Base-by-base conservation (phyloP, 2,888 invertebrate genomes). In the Suillia variegata region DNA sequence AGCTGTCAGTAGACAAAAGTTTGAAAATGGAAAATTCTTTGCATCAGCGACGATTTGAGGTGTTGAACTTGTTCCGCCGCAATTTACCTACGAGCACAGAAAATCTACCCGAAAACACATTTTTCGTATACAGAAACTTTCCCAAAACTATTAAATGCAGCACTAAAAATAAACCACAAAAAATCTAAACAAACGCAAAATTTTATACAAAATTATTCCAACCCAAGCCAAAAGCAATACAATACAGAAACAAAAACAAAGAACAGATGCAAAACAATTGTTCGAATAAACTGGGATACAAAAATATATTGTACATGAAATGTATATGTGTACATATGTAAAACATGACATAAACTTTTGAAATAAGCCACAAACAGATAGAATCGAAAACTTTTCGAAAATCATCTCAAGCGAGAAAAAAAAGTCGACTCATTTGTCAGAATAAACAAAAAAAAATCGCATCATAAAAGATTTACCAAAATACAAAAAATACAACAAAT, bases 401-500 rank as follows among this genome's bases (percentile, higher is more conserved):
- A 13, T 18, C 21, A 34, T 1, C 22, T 15, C 22, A 15, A 33
- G 1, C 17, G 2, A 24, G 2, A 26, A 6, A 53, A 20, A 53
- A 53, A 38, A 62, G 6, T 34, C 63, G 63, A 66, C 63, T 67
- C 66, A 63, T 61, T 65, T 62, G 56, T 58, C 54, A 55, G 54
- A 50, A 61, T 48, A 45, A 54, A 51, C 20, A 18, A 45, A 34
- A 54, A n/a, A 54, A 38, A 54, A 33, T 51, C 21, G 55, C 49
- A 49, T 54, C 24, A 61, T 63, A 53, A 20, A 58, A 24, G 17
- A 13, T 33, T 54, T 57, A 67, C 71, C 62, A 64, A 65, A 64
- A 62, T 61, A 68, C 62, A 65, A 61, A 57, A 62, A 62, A 64
- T 65, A 67, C 67, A n/a, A n/a, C n/a, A 70, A 64, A 58, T 58